Conservation (phyloP, 2,888 invertebrate species). For the Sarcophaga carnaria region DNA sequence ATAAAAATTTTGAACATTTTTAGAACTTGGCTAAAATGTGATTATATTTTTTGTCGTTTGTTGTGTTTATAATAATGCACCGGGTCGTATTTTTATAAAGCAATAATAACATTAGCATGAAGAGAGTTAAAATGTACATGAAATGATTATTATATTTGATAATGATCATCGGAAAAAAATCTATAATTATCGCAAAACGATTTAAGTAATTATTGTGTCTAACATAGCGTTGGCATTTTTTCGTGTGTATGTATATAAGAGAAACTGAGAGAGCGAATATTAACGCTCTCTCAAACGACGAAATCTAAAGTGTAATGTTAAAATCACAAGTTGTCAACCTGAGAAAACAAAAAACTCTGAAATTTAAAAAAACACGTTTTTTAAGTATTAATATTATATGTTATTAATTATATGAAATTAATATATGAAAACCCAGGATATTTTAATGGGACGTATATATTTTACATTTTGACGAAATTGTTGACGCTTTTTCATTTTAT, state of each 20-base stretch:
- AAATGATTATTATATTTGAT: constrained; percentile 70
- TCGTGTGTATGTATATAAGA: constrained; percentile 34
- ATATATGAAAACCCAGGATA: no score
- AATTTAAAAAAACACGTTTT: no score
- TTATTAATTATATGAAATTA: no score
- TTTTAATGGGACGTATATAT: no score
- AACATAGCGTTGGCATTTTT: constrained; percentile 56
- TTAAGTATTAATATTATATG: no score
- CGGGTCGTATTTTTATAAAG: constrained; percentile 46
- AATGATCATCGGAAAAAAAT: constrained; percentile 75
- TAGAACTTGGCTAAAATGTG: constrained; percentile 26
- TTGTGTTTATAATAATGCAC: constrained; percentile 61
- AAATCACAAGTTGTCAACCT: neutral
- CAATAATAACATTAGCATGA: constrained; percentile 42
- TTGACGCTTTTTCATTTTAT: no score
- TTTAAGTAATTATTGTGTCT: constrained; percentile 69
- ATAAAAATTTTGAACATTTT: constrained; percentile 24
- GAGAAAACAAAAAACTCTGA: no score
- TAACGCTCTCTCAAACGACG: constrained; percentile 11
- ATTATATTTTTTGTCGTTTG: constrained; percentile 23
- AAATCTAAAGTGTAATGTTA: neutral
- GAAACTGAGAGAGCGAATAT: constrained; percentile 40
- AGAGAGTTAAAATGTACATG: constrained; percentile 17
- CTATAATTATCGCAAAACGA: constrained; percentile 75
- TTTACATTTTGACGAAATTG: no score